Percentiles rank a stretch among this genome's conserved stretches.
phyloP scores from a whole-genome alignment of 2,797 vertebrate genomes.

The Sternarchorhynchus goeldii region DNA sequence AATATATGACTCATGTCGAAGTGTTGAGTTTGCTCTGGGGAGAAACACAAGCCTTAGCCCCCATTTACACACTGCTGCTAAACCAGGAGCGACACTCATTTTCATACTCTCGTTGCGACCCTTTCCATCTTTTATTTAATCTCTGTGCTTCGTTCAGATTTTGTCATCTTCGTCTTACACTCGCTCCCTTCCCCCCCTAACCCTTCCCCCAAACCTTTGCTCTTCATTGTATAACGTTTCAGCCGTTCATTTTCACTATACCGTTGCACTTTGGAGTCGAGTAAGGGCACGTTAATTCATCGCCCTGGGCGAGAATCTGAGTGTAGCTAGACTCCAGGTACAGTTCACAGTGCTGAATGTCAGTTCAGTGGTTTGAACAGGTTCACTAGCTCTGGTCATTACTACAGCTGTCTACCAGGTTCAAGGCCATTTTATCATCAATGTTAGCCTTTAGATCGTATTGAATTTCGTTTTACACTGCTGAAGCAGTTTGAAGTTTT shows the following conservation, averaged over 20 bases:
- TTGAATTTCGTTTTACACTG: too few relatives aligned
- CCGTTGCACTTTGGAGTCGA: constrained; percentile 32
- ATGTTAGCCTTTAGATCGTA: too few relatives aligned
- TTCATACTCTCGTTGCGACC: not conserved
- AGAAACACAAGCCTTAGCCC: not conserved
- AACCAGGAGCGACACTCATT: not conserved
- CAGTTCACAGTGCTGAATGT: constrained; percentile 64
- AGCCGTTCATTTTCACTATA: constrained; percentile 37
- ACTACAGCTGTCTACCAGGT: constrained; percentile 54
- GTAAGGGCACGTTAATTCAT: constrained; percentile 59
- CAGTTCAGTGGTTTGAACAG: constrained; percentile 43
- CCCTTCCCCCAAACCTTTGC: not conserved
- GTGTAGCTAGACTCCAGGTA: constrained; percentile 51
- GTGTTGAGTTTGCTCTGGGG: not conserved
- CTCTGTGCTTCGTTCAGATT: not conserved
- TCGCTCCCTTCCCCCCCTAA: not conserved
- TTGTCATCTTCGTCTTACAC: not conserved
- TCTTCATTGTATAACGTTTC: not conserved
- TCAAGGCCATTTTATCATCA: not conserved
- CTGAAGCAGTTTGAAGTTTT: too few relatives aligned
- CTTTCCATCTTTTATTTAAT: not conserved
- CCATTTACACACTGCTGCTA: not conserved
- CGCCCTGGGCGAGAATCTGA: constrained; percentile 25
- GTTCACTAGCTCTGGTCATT: constrained; percentile 47
- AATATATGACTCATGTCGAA: not conserved